Evolutionary conservation across 2,113 vertebrate genomes (phyloP), one percentile per base, ranked within the genome.

Genomic region (Strigops habroptila): DNA sequence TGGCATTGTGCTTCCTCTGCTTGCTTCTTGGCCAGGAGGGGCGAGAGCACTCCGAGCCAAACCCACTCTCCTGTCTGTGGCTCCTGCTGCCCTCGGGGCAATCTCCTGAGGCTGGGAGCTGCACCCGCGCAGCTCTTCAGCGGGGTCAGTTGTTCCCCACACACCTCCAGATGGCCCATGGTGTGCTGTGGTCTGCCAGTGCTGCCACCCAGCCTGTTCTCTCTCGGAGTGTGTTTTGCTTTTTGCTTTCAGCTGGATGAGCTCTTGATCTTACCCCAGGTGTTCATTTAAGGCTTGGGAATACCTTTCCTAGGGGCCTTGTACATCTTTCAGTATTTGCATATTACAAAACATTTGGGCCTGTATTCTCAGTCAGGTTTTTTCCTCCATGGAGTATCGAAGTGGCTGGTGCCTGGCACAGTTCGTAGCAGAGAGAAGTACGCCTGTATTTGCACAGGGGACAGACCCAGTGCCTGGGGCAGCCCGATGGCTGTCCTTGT

Each of bases 1-100:
- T 90, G 77, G 64, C 77, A 87, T 89, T 90, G 88, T 96, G 95
- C 67, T 93, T 85, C 88, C 59, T 80, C 74, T 35, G 84, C 94
- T 74, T 19, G n/a, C 39, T 69, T 14, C 92, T 60, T 0, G 2
- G 93, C 68, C 28, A 78, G 84, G 79, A 90, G 89, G 48, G 52
- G 67, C 1, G 5, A 48, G 79, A 77, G n/a, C 6, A 15, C 35
- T 73, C 60, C 22, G 31, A 39, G 86, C 46, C 62, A 43, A 77
- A 78, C 2, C 12, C 7, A 12, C 44, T 93, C 39, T 82, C 76
- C 49, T 74, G 82, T 33, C 62, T 1, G 0, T 1, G 1, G 25
- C 43, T 88, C 51, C 25, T 6, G 18, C n/a, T 65, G 59, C 63
- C 12, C 41, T 51, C 5, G 4, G 46, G 74, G 75, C n/a, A 3